Evolutionary conservation across 30 jellyfish, hydroid and myxozoan species (phyloP), one percentile per base, ranked within the genome.

Genomic region (Morbakka virulenta): DNA sequence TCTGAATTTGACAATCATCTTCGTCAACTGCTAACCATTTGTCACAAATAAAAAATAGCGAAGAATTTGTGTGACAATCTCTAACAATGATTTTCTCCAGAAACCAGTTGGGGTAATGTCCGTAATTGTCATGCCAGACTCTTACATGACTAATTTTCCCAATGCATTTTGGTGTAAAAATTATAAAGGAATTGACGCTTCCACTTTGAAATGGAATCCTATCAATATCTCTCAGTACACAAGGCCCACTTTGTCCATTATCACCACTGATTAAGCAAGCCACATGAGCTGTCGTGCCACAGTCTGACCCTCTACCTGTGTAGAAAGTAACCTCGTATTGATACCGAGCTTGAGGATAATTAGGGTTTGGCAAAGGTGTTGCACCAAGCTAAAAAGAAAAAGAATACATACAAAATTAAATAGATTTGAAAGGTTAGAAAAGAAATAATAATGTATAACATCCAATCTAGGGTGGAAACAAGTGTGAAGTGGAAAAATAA

Each of bases 251-350:
- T 29, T 24, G 4, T 9, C 79, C 27, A 20, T 4, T 4, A 62
- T 62, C 17, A 4, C 81, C 81, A 32, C n/a, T 26, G 12, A 69
- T 17, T 12, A 17, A 13, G 77, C 31, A 9, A 17, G 26, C 4
- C n/a, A 69, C 81, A 3, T 69, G 77, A 12, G 81, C 81, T 11
- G 81, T 69, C 11, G 81, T 11, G 3, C 78, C 81, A 69, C 78
- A 69, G 6, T 69, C 26, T 11, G 81, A 69, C 4, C 81, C 81
- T 9, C 81, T 77, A 3, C 77, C 77, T 4, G 81, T 69, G 32
- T 11, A 69, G 29, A 69, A 69, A 17, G 81, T 69, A 2, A 69
- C 32, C 29, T 11, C 27, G 78, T 69, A 69, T 17, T 31, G 81
- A 29, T 69, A 69, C 3, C 35, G 27, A 20, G 81, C 23, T 9